Evolutionary conservation across 2,888 invertebrate genomes (phyloP).

Genomic region (Cordilura impudica): DNA sequence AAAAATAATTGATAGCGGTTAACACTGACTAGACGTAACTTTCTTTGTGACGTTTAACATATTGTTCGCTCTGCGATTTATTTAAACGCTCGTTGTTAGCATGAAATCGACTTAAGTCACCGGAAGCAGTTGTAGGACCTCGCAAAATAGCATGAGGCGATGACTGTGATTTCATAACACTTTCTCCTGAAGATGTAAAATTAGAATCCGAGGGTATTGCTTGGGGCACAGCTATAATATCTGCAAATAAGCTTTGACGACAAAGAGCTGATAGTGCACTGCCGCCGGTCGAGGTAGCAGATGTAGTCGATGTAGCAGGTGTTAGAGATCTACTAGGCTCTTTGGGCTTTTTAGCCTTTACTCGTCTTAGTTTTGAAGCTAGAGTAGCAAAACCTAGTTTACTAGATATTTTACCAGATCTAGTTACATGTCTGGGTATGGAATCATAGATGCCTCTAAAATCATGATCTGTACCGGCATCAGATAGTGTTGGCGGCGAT

Average conservation of each 20-base stretch:
- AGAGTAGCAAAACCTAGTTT: constrained; percentile 80
- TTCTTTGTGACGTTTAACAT: constrained; percentile 73
- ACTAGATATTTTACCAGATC: constrained; percentile 75
- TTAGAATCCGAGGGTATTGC: constrained; percentile 30
- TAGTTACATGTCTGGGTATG: constrained; percentile 77
- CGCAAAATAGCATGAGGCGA: constrained; percentile 70
- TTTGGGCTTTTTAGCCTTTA: constrained; percentile 77
- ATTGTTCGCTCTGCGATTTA: constrained; percentile 76
- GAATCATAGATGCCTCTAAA: constrained; percentile 79
- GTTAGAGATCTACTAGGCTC: constrained; percentile 26
- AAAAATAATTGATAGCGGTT: too few species aligned
- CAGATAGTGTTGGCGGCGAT: constrained; percentile 62
- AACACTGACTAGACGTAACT: constrained; percentile 72
- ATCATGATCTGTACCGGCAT: constrained; percentile 71
- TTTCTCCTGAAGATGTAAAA: constrained; percentile 31
- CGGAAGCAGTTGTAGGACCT: constrained; percentile 36
- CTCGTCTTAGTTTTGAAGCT: constrained; percentile 81
- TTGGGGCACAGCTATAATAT: constrained; percentile 76
- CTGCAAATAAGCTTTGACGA: constrained; percentile 86
- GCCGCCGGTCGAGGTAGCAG: constrained; percentile 70
- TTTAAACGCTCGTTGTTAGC: constrained; percentile 68
- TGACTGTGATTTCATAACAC: constrained; percentile 74
- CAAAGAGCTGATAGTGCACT: constrained; percentile 85
- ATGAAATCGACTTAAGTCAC: constrained; percentile 37
- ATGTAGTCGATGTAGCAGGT: background rate